A percentile compares a stretch with the other conserved stretches of the same genome.
phyloP scores from a whole-genome alignment of 1,140 invertebrate genomes.

The Bombus sylvicola region DNA sequence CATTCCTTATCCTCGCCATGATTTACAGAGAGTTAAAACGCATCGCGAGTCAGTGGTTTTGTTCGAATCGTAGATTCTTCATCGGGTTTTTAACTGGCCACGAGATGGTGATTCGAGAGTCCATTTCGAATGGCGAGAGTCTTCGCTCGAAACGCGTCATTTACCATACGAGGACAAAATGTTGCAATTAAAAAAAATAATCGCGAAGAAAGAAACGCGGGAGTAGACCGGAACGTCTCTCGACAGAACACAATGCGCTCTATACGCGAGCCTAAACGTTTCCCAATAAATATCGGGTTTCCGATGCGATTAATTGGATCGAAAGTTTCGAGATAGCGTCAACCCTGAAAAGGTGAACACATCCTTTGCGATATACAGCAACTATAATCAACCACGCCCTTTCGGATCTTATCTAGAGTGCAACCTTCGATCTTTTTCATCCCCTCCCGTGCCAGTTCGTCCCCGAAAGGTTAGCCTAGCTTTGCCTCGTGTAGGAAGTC shows the following conservation, averaged over 20 bases:
- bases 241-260: background rate
- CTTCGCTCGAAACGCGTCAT: background rate
- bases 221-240: too few relatives aligned
- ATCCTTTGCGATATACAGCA: constrained; percentile 33
- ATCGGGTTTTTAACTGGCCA: background rate
- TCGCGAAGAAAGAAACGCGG: background rate
- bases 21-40: background rate
- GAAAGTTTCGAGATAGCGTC: constrained; percentile 54
- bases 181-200: background rate
- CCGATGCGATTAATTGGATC: constrained; percentile 42
- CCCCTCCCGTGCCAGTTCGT: background rate
- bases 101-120: background rate
- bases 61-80: background rate
- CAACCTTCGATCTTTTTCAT: constrained; percentile 59
- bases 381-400: constrained; percentile 69
- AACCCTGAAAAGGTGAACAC: constrained; percentile 42
- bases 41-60: too few relatives aligned
- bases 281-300: constrained; percentile 36
- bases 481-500: constrained; percentile 41
- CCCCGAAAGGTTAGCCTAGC: constrained; percentile 44
- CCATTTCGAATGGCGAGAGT: background rate
- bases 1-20: background rate
- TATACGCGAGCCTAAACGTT: constrained; percentile 22
- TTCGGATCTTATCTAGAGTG: constrained; percentile 65
- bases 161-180: background rate